Conservation (phyloP, 2,888 invertebrate genomes). For the Leptinotarsa tumamoca region DNA sequence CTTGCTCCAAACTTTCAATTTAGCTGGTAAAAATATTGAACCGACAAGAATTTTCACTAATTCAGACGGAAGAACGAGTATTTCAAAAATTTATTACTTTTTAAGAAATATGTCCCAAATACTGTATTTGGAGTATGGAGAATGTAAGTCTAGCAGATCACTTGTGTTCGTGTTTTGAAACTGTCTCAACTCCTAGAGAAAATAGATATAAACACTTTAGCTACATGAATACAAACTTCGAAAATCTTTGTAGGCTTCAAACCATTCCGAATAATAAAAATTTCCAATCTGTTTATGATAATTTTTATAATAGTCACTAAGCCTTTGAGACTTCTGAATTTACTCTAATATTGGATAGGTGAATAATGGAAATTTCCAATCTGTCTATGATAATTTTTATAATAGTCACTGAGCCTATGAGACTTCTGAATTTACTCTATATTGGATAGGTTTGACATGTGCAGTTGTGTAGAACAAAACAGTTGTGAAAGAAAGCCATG, state of each 20-base stretch:
- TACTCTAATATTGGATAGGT: no score
- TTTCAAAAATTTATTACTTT: slow-evolving; percentile 19
- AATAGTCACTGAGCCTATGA: no score
- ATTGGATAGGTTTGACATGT: no score
- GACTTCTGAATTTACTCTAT: no score
- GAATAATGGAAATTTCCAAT: no score
- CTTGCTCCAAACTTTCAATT: slow-evolving; percentile 7
- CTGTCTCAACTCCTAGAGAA: not conserved
- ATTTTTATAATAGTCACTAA: slow-evolving; percentile 6
- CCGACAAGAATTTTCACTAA: not conserved
- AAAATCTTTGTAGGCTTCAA: not conserved
- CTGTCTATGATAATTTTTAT: no score
- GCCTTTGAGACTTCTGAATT: not conserved
- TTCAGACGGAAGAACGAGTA: not conserved
- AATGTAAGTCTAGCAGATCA: slow-evolving; percentile 2
- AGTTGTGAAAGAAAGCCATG: no score
- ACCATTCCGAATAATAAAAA: not conserved
- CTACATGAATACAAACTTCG: slow-evolving; percentile 2
- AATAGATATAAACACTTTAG: not conserved
- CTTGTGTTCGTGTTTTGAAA: not conserved
- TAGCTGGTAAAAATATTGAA: not conserved
- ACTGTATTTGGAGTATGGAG: not conserved
- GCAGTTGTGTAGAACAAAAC: no score
- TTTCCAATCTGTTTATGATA: not conserved
- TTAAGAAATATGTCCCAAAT: slow-evolving; percentile 16